Evolutionary conservation across 2,113 vertebrate species (phyloP), one percentile per base, ranked within the genome.

Genomic region (Corydoras sp.): DNA sequence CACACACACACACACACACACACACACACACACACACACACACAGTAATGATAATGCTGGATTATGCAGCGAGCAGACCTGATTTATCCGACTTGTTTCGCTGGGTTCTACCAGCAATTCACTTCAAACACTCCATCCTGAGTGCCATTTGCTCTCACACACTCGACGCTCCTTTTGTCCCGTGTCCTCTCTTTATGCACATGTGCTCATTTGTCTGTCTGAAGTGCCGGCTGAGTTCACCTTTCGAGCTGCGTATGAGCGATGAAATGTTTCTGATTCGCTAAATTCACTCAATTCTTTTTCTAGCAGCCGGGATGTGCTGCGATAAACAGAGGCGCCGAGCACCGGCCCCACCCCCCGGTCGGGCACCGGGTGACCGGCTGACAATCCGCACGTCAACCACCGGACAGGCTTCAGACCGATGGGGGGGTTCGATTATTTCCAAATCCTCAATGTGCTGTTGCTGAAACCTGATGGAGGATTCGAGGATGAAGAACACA

Each of bases 21-120:
- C 29, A 70, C 51, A 70, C 58, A 49, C 35, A 58, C 62, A 58
- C 53, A 67, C 24, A 50, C 53, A 68, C 66, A 53, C 29, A 51
- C 3, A 32, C 9, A 9, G 49, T 35, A 31, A 10, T 43, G 11
- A 73, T 43, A 56, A 50, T 51, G 68, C 68, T 73, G 86, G 87
- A 88, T 88, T 80, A 82, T 83, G 76, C 83, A 78, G 83, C 82
- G 83, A 74, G 78, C 80, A 89, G 84, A 87, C 85, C 86, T 86
- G 13, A 88, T 81, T 82, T 81, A 11, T 43, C 8, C 82, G 66
- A 81, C 10, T 58, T 68, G 51, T 73, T 80, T 76, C 87, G 86
- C 85, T 85, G 79, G 82, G 81, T 85, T 85, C 82, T 85, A 87
- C 86, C 81, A 77, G 80, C 83, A 81, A 82, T 74, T 55, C 35